phyloP scores from a whole-genome alignment of 2,888 invertebrate species.

The Atethmia centrago region DNA sequence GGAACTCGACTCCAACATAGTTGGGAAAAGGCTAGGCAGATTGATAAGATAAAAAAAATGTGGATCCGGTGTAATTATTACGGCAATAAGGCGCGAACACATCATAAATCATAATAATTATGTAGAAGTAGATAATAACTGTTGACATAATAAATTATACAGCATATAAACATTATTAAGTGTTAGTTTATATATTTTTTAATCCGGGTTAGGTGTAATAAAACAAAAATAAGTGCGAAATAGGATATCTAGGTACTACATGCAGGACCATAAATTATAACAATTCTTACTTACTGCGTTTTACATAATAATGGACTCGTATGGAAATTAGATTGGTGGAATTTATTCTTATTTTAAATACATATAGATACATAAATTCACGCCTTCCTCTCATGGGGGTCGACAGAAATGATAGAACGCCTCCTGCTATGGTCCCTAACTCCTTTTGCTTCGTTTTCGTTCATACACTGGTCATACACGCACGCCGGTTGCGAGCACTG shows the following conservation, averaged over 20 bases:
- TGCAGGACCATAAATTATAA: constrained; percentile 4
- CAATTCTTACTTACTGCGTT: neutral
- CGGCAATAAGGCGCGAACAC: neutral
- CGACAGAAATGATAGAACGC: no score
- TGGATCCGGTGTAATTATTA: neutral
- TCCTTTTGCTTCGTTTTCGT: no score
- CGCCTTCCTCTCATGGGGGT: no score
- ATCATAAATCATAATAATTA: constrained; percentile 9
- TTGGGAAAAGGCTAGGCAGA: no score
- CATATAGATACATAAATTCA: no score
- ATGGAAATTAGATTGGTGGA: neutral
- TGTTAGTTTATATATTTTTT: constrained; percentile 3
- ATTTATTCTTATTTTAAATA: neutral
- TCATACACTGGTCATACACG: no score
- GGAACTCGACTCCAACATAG: no score
- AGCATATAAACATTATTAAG: neutral
- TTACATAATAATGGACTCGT: constrained; percentile 3
- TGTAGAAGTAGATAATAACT: no score
- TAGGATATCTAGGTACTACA: neutral
- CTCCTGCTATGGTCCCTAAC: no score
- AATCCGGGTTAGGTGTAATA: constrained; percentile 13
- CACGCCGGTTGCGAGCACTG: no score
- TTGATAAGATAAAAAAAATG: no score
- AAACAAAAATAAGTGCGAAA: constrained; percentile 22
- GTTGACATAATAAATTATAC: neutral